Evolutionary conservation across 2,888 invertebrate species (phyloP), one percentile per base, ranked within the genome.

Genomic region (Phortica magna): DNA sequence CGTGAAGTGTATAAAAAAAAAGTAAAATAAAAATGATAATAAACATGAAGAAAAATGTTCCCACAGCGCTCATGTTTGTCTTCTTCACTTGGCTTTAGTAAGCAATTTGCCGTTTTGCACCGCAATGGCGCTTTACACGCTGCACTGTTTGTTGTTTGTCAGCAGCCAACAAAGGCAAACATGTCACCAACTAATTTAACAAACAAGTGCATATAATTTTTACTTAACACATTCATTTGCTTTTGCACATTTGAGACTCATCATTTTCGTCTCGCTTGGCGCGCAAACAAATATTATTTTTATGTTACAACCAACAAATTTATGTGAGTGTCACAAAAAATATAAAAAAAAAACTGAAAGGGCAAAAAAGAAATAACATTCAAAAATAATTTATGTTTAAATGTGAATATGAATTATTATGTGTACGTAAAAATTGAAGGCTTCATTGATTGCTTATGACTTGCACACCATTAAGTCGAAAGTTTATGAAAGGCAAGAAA

Each of bases 371-470:
- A 12, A 48, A 48, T 48, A 48, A 14, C 14, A 48, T 12, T 12
- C 14, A 48, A 48, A 61, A 61, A 61, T 22, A 61, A 61, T 61
- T 22, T 31, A 31, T 31, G 31, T 31, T 31, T 31, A 22, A 22
- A 22, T 22, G 19, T 19, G 22, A 61, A 22, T 4, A 61, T 61
- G 61, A 61, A 61, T 31, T 61, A 61, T 61, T 17, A 61, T 65
- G 65, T 65, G 41, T 65, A 14, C 31, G 39, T 61, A 61, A 61
- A 61, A 61, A 61, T 65, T 14, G 22, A 65, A 65, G 65, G 65
- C 65, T 31, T 19, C 65, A 65, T 65, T 65, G 65, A 65, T 31
- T 53, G 53, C 53, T 10, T n/a, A 53, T n/a, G 31, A 31, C 31
- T 31, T 31, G 31, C 31, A 31, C 31, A 31, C 31, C 31, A 31